Conservation (phyloP, 2,888 invertebrate species). For the Clistopyga incitator region DNA sequence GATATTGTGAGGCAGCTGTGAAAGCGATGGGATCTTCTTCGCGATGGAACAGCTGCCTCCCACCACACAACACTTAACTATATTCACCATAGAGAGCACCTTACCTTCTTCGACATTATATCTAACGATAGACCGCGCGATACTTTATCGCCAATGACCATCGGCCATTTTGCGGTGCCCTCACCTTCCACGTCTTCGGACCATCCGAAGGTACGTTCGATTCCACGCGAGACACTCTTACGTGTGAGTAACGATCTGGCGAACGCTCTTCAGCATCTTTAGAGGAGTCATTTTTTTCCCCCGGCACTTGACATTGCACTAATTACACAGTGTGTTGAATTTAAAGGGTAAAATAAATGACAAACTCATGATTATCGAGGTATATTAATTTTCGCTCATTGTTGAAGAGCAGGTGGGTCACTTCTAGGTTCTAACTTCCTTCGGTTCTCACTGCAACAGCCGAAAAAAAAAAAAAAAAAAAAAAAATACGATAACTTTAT, state of each 20-base stretch:
- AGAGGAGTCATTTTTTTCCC: no score
- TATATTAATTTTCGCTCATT: neutral
- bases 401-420: neutral
- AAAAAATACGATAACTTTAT: neutral
- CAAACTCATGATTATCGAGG: neutral
- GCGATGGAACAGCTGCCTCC: constrained; percentile 78
- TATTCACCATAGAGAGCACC: constrained; percentile 20
- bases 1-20: constrained; percentile 58
- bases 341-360: no score
- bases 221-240: no score
- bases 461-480: neutral
- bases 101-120: constrained; percentile 55
- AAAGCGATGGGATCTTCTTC: constrained; percentile 62
- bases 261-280: no score
- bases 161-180: constrained; percentile 55
- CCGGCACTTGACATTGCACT: no score
- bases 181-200: no score
- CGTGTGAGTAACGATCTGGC: no score
- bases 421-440: neutral
- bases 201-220: neutral
- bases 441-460: neutral
- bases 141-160: constrained; percentile 54
- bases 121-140: constrained; percentile 44
- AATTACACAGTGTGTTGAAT: no score
- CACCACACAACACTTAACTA: constrained; percentile 67